Evolutionary conservation across 2,797 vertebrate genomes (phyloP), one percentile per base, ranked within the genome.

Genomic region (Gymnothorax javanicus): DNA sequence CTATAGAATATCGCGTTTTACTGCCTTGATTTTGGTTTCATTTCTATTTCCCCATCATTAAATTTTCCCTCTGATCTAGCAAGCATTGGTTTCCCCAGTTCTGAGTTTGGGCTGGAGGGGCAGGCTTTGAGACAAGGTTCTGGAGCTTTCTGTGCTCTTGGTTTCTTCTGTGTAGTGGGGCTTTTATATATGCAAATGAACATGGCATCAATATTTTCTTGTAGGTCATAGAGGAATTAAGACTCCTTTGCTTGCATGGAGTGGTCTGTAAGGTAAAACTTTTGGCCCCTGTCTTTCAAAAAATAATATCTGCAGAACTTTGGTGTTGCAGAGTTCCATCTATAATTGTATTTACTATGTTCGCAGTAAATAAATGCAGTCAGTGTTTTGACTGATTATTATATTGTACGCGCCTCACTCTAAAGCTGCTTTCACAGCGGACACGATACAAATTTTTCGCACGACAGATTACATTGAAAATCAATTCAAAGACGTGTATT

Each of bases 11-110:
- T 92, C 11, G 89, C 89, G 89, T 52, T 77, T 50, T 33, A 58
- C 71, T 43, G 3, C 91, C 64, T 91, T 87, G n/a, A 90, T 82
- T 91, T 85, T 71, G 84, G 11, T n/a, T 88, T 87, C 15, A 50
- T 77, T 50, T 3, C 12, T 77, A 7, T 50, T 77, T 52, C 52
- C 8, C 50, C 43, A 15, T 15, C 7, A 43, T 43, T 50, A 50
- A 15, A 33, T 77, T 50, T 77, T 52, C 12, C 15, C 17, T 6
- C 17, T 77, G 12, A 50, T 20, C 73, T 43, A 17, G 73, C 73
- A 77, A 50, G 73, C 43, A 77, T 77, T 77, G 15, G 1, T 15
- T 71, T 43, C 50, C 33, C 52, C 33, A 77, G 4, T 77, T 77
- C 33, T 17, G 13, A 50, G 43, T 77, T 17, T 7, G 25, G 71